Conservation (phyloP, 2,888 invertebrate species). For the Baccha elongata region DNA sequence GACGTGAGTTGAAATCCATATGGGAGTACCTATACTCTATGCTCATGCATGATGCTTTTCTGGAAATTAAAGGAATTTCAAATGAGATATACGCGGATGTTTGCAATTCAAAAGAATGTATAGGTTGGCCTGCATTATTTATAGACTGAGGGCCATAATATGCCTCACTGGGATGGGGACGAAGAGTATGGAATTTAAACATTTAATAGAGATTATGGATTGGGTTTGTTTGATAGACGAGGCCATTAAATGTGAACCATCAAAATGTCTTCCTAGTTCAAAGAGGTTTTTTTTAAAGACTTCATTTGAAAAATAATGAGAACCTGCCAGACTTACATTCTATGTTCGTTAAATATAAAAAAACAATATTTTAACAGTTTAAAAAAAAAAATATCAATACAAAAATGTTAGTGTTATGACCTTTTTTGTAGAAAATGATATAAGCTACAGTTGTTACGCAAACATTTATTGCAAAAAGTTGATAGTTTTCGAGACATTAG, state of each 20-base stretch:
- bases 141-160: slow-evolving; percentile 7
- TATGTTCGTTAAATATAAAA: no score
- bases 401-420: no score
- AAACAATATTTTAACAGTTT: no score
- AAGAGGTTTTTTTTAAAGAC: neutral
- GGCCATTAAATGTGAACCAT: slow-evolving; percentile 8
- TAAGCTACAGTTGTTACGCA: no score
- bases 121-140: slow-evolving; percentile 49
- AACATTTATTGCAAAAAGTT: no score
- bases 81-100: slow-evolving; percentile 59
- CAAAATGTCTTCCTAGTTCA: slow-evolving; percentile 8
- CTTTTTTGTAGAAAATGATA: no score
- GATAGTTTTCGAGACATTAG: no score
- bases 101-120: slow-evolving; percentile 61
- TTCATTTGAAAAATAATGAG: no score
- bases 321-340: no score
- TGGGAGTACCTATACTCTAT: neutral
- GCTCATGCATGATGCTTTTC: neutral
- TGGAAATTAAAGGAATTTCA: slow-evolving; percentile 54
- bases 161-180: neutral
- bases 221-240: slow-evolving; percentile 17
- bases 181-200: slow-evolving; percentile 31
- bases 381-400: no score
- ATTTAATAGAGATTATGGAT: slow-evolving; percentile 60
- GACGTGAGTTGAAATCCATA: slow-evolving; percentile 25